Evolutionary conservation across 2,113 vertebrate genomes (phyloP), one percentile per base, ranked within the genome.

Genomic region (Lichenostomus cassidix): DNA sequence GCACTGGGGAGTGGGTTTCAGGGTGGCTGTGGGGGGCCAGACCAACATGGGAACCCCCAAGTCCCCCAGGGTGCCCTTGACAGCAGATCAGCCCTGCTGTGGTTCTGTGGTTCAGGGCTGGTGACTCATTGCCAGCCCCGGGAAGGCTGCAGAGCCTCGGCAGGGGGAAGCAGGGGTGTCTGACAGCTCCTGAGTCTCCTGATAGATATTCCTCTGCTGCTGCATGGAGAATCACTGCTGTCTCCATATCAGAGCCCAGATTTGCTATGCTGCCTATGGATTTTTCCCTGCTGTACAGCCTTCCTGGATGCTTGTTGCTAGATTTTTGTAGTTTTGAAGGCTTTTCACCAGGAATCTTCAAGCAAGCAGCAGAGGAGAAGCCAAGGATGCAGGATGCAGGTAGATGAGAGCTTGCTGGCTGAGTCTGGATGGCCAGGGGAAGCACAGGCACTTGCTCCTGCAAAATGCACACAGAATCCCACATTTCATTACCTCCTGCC

Each of bases 1-100:
- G 53, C 1, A 0, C 5, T 52, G 53, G 37, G 12, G 25, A 37
- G 10, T 3, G 4, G 52, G 71, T 60, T 73, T 67, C 33, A 25
- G 47, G 37, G 28, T 41, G 77, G 15, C 28, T 68, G 52, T 70
- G 52, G 23, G 33, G 25, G 21, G 7, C 19, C 46, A 27, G 49
- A 9, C 52, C 83, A 62, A 18, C 11, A 29, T 0, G 0, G 46
- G 39, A 33, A 18, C 37, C 10, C 2, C 58, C 7, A 2, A 4
- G 5, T 23, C 11, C 28, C 31, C n/a, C 15, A 28, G 49, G 49
- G 35, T 56, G 49, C 31, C 15, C 33, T 53, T 23, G 28, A 17
- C 2, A 8, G 53, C 0, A 0, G 71, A 41, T 63, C 42, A 55
- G 53, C 35, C n/a, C 10, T 31, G 55, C 37, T 0, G 0, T 49